Conservation (phyloP, 2,888 invertebrate species). For the Macaria notata region DNA sequence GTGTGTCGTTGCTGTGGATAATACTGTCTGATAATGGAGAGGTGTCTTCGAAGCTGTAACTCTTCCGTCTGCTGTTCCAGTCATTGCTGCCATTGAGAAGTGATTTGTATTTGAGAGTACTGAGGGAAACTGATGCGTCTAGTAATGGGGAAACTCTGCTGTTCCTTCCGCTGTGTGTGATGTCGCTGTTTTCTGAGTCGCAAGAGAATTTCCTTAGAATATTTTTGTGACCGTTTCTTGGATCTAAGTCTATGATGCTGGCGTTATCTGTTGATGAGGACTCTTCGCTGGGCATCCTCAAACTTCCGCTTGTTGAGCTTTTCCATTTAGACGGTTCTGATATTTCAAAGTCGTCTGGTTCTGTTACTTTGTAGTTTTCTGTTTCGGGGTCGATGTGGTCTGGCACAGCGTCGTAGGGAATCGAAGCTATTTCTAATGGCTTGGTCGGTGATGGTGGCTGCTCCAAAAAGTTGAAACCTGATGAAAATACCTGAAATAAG, state of each 20-base stretch:
- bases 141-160: slow-evolving; percentile 61
- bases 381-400: slow-evolving; percentile 52
- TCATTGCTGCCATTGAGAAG: slow-evolving; percentile 73
- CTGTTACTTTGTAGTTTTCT: slow-evolving; percentile 73
- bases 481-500: slow-evolving; percentile 69
- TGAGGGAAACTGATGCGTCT: slow-evolving; percentile 63
- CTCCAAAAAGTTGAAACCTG: slow-evolving; percentile 66
- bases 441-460: slow-evolving; percentile 55
- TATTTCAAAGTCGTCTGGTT: slow-evolving; percentile 80
- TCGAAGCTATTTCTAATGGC: slow-evolving; percentile 74
- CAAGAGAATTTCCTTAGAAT: slow-evolving; percentile 60
- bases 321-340: slow-evolving; percentile 85
- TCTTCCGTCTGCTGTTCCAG: slow-evolving; percentile 89
- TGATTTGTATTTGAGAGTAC: slow-evolving; percentile 71
- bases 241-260: slow-evolving; percentile 71
- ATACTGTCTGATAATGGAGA: slow-evolving; percentile 60
- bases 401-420: slow-evolving; percentile 60
- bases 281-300: slow-evolving; percentile 85
- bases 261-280: slow-evolving; percentile 74
- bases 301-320: slow-evolving; percentile 84
- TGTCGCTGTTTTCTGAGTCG: slow-evolving; percentile 64
- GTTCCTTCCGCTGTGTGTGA: slow-evolving; percentile 49
- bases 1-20: slow-evolving; percentile 66
- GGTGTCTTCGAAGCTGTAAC: slow-evolving; percentile 86
- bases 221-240: slow-evolving; percentile 51